Conservation (phyloP, 2,113 vertebrate genomes). For the Toxotes jaculatrix region DNA sequence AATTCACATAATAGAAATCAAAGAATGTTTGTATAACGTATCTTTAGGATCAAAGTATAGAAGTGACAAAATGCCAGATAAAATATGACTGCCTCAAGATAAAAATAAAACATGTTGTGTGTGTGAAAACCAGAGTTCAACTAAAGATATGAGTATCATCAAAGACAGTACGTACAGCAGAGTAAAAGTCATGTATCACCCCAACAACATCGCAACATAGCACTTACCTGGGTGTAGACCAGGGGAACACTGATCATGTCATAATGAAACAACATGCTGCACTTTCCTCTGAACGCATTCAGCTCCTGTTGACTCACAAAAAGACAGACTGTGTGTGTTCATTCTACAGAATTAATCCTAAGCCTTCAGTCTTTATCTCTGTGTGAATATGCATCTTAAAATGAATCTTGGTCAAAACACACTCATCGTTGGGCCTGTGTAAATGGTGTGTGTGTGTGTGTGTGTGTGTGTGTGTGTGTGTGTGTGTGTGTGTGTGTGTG, state of each 20-base stretch:
- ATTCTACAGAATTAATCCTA: background rate
- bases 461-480: background rate
- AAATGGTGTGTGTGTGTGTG: background rate
- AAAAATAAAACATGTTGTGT: background rate
- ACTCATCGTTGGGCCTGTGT: constrained; percentile 3
- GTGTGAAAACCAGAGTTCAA: too few relatives aligned
- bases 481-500: constrained; percentile 21
- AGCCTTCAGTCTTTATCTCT: background rate
- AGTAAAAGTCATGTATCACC: accelerated
- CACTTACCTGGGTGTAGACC: constrained; percentile 92
- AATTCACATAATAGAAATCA: too few relatives aligned
- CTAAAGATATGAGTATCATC: background rate
- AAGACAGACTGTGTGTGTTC: constrained; percentile 3
- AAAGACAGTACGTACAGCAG: background rate
- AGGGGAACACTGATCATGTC: constrained; percentile 95
- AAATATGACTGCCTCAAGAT: background rate
- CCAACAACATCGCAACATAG: background rate
- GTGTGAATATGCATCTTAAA: background rate
- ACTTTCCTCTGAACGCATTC: constrained; percentile 89
- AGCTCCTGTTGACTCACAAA: constrained; percentile 84
- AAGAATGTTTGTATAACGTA: too few relatives aligned
- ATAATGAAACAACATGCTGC: constrained; percentile 93
- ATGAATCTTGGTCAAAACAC: background rate
- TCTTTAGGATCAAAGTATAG: background rate
- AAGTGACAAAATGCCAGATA: background rate